Conservation (phyloP, 1,140 invertebrate species). For the Microplitis mediator region DNA sequence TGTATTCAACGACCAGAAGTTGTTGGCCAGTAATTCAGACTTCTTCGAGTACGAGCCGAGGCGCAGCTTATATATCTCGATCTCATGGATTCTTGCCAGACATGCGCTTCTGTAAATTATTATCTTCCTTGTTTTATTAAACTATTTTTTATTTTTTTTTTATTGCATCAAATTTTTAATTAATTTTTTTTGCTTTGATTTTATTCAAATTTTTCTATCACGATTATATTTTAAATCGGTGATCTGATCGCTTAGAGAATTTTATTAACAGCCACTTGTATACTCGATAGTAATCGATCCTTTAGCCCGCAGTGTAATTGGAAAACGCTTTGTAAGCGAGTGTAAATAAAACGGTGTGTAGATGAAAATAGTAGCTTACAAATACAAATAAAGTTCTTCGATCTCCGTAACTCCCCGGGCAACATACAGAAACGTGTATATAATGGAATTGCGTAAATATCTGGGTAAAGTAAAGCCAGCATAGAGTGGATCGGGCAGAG, state of each 20-base stretch:
- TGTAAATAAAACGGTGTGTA: not conserved
- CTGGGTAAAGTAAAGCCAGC: too few relatives aligned
- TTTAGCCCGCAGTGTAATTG: not conserved
- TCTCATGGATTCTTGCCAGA: not conserved
- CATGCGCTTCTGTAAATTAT: not conserved
- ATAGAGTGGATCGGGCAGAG: too few relatives aligned
- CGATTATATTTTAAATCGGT: too few relatives aligned
- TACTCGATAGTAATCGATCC: not conserved
- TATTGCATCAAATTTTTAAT: too few relatives aligned
- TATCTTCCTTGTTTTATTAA: not conserved
- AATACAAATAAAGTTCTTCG: not conserved
- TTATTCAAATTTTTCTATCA: too few relatives aligned
- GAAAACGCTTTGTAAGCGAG: not conserved
- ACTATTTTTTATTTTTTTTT: not conserved
- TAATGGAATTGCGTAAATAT: too few relatives aligned
- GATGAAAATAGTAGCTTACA: not conserved
- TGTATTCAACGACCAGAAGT: slow-evolving; percentile 17
- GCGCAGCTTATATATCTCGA: not conserved
- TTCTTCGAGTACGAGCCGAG: not conserved
- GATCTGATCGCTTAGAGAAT: too few relatives aligned
- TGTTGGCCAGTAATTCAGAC: not conserved
- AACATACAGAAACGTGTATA: too few relatives aligned
- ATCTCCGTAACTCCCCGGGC: too few relatives aligned
- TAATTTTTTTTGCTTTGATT: too few relatives aligned
- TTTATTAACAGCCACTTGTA: too few relatives aligned